Evolutionary conservation across 2,888 invertebrate species (phyloP).

Genomic region (Belgica antarctica): DNA sequence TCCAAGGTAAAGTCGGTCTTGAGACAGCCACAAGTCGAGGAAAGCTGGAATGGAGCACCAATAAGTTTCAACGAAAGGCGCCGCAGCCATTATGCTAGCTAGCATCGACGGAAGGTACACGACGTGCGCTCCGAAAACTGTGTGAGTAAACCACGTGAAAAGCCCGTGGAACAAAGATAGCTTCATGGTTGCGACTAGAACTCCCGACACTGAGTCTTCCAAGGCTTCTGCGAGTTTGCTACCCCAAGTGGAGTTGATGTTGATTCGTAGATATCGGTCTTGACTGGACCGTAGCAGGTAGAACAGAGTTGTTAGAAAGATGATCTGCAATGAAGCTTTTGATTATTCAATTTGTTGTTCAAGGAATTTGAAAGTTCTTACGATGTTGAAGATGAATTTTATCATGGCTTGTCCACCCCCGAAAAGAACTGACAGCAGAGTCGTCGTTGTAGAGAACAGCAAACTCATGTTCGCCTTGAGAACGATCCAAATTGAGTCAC

Average conservation of each 20-base stretch:
- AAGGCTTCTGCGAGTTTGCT: constrained; percentile 76
- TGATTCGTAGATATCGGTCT: constrained; percentile 86
- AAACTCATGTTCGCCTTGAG: constrained; percentile 90
- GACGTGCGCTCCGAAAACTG: constrained; percentile 88
- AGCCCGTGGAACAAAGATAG: constrained; percentile 96
- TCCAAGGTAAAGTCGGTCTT: constrained; percentile 79
- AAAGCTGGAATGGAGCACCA: constrained; percentile 93
- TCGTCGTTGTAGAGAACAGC: constrained; percentile 77
- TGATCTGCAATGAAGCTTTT: constrained; percentile 64
- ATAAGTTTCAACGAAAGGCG: constrained; percentile 94
- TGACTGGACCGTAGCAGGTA: constrained; percentile 87
- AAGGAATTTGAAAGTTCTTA: constrained; percentile 57
- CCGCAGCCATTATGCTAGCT: constrained; percentile 89
- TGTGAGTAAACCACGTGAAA: constrained; percentile 98
- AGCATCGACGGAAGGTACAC: constrained; percentile 92
- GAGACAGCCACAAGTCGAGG: constrained; percentile 90
- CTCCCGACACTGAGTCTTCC: constrained; percentile 87
- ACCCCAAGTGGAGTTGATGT: constrained; percentile 76
- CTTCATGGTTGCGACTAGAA: constrained; percentile 94
- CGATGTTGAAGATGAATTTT: constrained; percentile 81
- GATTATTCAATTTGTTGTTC: constrained; percentile 38
- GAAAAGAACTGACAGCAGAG: constrained; percentile 81
- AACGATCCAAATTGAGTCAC: constrained; percentile 84
- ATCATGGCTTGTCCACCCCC: constrained; percentile 88
- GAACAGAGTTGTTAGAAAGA: constrained; percentile 95